Percentiles rank a stretch among this genome's conserved stretches.
These are phyloP conservation scores for Monoplex corrugatus DNA, from an alignment of 2,888 invertebrate species.

Conservation along the genomic window DNA sequence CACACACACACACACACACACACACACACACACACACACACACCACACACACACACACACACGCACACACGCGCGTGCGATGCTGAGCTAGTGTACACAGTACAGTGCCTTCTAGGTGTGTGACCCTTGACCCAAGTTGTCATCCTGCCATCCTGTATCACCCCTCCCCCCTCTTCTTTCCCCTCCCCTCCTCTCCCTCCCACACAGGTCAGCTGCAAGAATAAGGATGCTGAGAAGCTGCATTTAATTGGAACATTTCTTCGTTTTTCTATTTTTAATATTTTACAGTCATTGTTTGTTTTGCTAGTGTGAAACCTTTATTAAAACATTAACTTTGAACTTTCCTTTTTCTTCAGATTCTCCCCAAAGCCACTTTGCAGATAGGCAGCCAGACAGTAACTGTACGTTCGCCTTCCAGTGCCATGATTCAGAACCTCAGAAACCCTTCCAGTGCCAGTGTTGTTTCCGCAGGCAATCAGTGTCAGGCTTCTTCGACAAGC, in stretches of 20 bases:
- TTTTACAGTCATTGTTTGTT: neutral
- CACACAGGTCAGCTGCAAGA: too few species aligned
- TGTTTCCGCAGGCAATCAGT: neutral
- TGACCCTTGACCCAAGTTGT: too few species aligned
- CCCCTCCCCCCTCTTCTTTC: too few species aligned
- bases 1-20: neutral
- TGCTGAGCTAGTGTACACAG: too few species aligned
- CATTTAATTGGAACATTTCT: neutral
- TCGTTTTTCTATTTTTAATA: neutral
- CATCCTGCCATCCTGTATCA: too few species aligned
- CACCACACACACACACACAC: too few species aligned
- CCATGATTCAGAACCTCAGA: conserved; percentile 46
- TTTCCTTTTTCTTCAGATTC: conserved; percentile 53
- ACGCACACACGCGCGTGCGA: too few species aligned
- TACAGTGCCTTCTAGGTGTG: too few species aligned
- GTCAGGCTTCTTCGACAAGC: neutral
- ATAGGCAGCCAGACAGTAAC: conserved; percentile 65
- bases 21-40: neutral
- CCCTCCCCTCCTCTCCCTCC: too few species aligned
- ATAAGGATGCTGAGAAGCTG: too few species aligned
- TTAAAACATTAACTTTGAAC: neutral
- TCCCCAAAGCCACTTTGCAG: conserved; percentile 65
- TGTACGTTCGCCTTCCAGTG: conserved; percentile 48
- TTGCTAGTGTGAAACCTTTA: neutral
- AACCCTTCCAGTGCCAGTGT: conserved; percentile 9